Base-by-base conservation (phyloP, 2,113 vertebrate species). In the Coturnix japonica region DNA sequence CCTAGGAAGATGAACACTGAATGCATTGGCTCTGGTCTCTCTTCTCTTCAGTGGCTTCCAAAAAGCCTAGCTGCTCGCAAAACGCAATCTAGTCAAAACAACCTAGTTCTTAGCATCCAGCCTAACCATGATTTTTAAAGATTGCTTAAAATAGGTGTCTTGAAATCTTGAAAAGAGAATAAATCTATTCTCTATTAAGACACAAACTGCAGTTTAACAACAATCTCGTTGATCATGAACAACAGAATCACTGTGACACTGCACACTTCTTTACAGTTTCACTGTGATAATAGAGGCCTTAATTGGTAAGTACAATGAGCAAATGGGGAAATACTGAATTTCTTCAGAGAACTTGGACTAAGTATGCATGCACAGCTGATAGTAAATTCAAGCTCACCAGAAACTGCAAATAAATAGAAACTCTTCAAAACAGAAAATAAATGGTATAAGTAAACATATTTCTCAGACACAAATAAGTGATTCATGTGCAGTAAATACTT, bases 361-460 rank as follows among this genome's bases (percentile, higher is more conserved):
- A n/a, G 30, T 49, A 70, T 31, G 64, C 64, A 65, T 2, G 6
- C 59, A 59, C 6, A 78, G 43, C 57, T 81, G 49, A 28, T 78
- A 80, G 18, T 46, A 43, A 28, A 70, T 66, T 43, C 77, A 46
- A 73, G 37, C 57, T 94, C 56, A 75, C 53, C 43, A 56, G 71
- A 81, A 67, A 26, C 53, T 74, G 60, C 84, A 84, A 47, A 85
- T 81, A 78, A 74, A 94, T 80, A 46, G 28, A 93, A 71, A 49
- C 13, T 61, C 53, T 77, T 60, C 56, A 81, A 74, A 82, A 20
- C 43, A 82, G 71, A 90, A 95, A 85, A 94, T 67, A 73, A 17
- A 77, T 49, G 81, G 60, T 60, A 81, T 81, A 84, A 95, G 60
- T 82, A 90, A 94, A 87, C 82, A 53, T 81, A 87, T 92, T 93